phyloP scores from a whole-genome alignment of 30 jellyfish, hydroid and myxozoan genomes.

The Aurelia sp. region DNA sequence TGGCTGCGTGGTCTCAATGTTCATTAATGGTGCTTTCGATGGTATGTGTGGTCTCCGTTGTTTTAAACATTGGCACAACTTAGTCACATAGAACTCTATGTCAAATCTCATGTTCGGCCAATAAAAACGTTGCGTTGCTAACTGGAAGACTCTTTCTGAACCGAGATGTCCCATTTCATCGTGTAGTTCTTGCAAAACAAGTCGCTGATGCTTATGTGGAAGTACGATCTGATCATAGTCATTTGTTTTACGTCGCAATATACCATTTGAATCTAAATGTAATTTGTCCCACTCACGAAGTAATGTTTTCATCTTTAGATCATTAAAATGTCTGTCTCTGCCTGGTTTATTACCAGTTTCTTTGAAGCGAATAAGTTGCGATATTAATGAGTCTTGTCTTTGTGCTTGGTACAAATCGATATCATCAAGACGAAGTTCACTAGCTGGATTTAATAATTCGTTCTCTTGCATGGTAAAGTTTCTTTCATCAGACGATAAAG shows the following conservation, averaged over 20 bases:
- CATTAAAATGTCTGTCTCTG: neutral
- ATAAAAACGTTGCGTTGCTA: slow-evolving; percentile 20
- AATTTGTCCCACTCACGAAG: slow-evolving; percentile 56
- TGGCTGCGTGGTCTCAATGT: slow-evolving; percentile 22
- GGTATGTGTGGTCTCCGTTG: slow-evolving; percentile 3
- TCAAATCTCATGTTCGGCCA: slow-evolving; percentile 59
- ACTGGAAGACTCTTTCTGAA: slow-evolving; percentile 23
- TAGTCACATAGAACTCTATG: neutral
- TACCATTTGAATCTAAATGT: slow-evolving; percentile 2
- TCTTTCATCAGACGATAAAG: too few relatives aligned
- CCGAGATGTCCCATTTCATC: slow-evolving; percentile 61
- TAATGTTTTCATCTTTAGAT: neutral
- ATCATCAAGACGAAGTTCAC: too few relatives aligned
- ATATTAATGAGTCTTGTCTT: too few relatives aligned
- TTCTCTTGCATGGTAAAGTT: too few relatives aligned
- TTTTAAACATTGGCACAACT: slow-evolving; percentile 22
- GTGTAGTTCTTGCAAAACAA: slow-evolving; percentile 34
- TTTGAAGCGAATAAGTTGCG: too few relatives aligned
- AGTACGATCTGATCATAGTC: slow-evolving; percentile 22
- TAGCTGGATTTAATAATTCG: too few relatives aligned
- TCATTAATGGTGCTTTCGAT: slow-evolving; percentile 6
- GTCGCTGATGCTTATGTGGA: slow-evolving; percentile 1
- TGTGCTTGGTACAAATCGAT: too few relatives aligned
- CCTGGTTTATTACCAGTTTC: slow-evolving; percentile 2
- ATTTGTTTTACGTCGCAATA: slow-evolving; percentile 10